Conservation (phyloP, 2,888 invertebrate species). For the Seira sanloemensis region DNA sequence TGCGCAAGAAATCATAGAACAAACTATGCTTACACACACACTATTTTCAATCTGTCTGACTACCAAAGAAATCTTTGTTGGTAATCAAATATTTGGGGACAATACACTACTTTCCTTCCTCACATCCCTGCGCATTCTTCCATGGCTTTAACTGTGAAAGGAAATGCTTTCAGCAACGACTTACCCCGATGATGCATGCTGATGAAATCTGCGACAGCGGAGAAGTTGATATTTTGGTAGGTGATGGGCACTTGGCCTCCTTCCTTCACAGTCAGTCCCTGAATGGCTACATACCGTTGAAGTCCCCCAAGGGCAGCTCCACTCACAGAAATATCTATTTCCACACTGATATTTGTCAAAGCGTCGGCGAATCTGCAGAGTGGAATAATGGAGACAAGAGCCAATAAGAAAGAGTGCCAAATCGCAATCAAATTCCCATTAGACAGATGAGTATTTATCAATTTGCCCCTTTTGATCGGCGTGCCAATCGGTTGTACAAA, state of each 20-base stretch:
- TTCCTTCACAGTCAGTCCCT: conserved; percentile 69
- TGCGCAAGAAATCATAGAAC: too few species aligned
- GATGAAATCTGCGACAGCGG: conserved; percentile 72
- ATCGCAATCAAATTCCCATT: conserved; percentile 57
- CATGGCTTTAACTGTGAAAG: too few species aligned
- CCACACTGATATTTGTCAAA: conserved; percentile 70
- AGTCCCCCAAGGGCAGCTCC: conserved; percentile 73
- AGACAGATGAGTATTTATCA: conserved; percentile 54
- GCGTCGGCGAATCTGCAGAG: conserved; percentile 68
- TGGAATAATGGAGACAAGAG: neutral
- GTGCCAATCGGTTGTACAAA: too few species aligned
- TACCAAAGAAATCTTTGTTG: too few species aligned
- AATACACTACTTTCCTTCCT: too few species aligned
- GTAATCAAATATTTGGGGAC: too few species aligned
- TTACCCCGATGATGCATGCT: conserved; percentile 72
- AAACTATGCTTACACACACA: too few species aligned
- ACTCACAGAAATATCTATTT: conserved; percentile 72
- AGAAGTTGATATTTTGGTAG: conserved; percentile 70
- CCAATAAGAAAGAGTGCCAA: conserved; percentile 29
- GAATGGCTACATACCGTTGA: conserved; percentile 71
- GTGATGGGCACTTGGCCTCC: conserved; percentile 71
- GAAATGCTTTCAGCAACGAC: neutral
- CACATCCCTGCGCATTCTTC: neutral
- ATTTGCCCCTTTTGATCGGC: too few species aligned
- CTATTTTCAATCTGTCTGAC: too few species aligned